Conservation (phyloP, 2,113 vertebrate genomes). For the Podocnemis expansa region DNA sequence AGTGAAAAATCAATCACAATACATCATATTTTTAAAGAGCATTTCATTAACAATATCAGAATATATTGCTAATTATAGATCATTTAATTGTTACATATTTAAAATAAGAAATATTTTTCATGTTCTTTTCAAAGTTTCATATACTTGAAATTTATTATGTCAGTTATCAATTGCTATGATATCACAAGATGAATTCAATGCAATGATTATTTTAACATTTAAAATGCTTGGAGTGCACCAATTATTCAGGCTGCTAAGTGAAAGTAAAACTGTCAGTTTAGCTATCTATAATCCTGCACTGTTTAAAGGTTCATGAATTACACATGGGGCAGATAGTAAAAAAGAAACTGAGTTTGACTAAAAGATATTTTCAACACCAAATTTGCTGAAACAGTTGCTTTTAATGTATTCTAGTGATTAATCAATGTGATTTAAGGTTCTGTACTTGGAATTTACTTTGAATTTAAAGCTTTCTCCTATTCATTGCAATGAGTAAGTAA, state of each 20-base stretch:
- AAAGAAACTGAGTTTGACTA: conserved; percentile 69
- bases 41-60: conserved; percentile 75
- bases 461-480: conserved; percentile 52
- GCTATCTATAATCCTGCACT: conserved; percentile 75
- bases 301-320: conserved; percentile 82
- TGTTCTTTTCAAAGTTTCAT: conserved; percentile 64
- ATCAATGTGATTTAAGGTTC: conserved; percentile 74
- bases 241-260: conserved; percentile 80
- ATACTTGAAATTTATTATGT: conserved; percentile 76
- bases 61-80: conserved; percentile 66
- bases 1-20: conserved; percentile 40
- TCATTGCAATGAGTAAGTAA: conserved; percentile 69
- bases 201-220: conserved; percentile 75
- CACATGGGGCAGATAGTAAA: conserved; percentile 70
- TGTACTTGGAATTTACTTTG: conserved; percentile 69
- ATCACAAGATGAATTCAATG: conserved; percentile 83
- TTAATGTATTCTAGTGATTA: conserved; percentile 75
- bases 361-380: conserved; percentile 70
- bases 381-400: conserved; percentile 68
- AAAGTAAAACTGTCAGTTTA: conserved; percentile 79
- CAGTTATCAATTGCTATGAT: conserved; percentile 72
- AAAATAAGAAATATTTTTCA: conserved; percentile 68
- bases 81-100: conserved; percentile 76
- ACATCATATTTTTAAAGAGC: conserved; percentile 69
- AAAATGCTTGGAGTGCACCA: conserved; percentile 70